Evolutionary conservation across 2,888 invertebrate species (phyloP).

Genomic region (Drosophila ustulata): DNA sequence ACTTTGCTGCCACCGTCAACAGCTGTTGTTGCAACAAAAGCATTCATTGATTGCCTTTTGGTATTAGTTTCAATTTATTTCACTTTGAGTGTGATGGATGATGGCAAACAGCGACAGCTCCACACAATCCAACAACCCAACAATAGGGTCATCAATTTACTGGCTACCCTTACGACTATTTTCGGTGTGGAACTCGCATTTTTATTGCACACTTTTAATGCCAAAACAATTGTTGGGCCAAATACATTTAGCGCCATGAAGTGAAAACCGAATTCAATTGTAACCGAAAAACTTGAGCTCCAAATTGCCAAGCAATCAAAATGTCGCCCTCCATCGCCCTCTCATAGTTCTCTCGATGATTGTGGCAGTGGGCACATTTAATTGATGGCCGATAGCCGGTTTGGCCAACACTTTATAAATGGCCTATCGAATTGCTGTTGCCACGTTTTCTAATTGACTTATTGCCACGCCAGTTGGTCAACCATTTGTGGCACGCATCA

Average conservation of each 20-base stretch:
- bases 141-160: constrained; percentile 59
- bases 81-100: constrained; percentile 79
- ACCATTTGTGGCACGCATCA: constrained; percentile 37
- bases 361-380: constrained; percentile 8
- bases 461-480: constrained; percentile 45
- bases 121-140: constrained; percentile 35
- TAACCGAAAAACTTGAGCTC: constrained; percentile 22
- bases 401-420: constrained; percentile 39
- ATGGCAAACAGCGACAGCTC: constrained; percentile 71
- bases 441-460: constrained; percentile 60
- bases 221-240: constrained; percentile 77
- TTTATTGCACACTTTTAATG: constrained; percentile 66
- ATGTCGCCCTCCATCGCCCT: neutral
- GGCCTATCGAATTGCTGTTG: constrained; percentile 40
- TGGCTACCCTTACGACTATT: constrained; percentile 36
- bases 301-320: constrained; percentile 13
- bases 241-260: constrained; percentile 56
- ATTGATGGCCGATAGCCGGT: constrained; percentile 13
- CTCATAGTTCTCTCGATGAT: neutral
- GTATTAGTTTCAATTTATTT: constrained; percentile 81
- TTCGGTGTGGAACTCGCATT: constrained; percentile 1
- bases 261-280: constrained; percentile 55
- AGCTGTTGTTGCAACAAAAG: constrained; percentile 27
- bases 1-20: constrained; percentile 35
- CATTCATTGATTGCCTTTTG: constrained; percentile 77